Base-by-base conservation (phyloP, 2,113 vertebrate genomes). In the Cariama cristata region DNA sequence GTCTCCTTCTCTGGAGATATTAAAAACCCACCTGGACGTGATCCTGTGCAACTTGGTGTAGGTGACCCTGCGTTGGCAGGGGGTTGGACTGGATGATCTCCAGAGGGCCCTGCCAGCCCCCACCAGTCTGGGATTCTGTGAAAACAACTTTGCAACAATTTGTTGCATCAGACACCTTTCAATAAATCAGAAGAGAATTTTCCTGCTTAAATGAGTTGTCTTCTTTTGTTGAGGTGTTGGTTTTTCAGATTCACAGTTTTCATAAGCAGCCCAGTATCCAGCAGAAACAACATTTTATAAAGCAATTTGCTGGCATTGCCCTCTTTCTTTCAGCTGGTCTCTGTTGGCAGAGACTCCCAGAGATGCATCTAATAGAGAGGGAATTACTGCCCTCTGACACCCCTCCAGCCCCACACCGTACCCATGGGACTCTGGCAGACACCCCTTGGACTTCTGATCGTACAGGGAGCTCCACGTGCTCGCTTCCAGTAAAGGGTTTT, bases 361-460 rank as follows among this genome's bases (percentile, higher is more conserved):
- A 63, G 27, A 35, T 8, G 14, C 16, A 42, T 17, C 21, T n/a
- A 22, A 9, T 0, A 4, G 32, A 82, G 38, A 64, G 33, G 12
- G 40, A 76, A 66, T 35, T 79, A 11, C 13, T 38, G 26, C 44
- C 18, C 11, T 40, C 58, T 28, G 44, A 23, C 3, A 1, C 3
- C 14, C 81, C 19, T 82, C 20, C 55, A 58, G 22, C 19, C 60
- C 11, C 0, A 2, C 11, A 13, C 23, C 1, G 1, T 26, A 14
- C 12, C 18, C 2, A 1, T 12, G 30, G 49, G 20, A 14, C 58
- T 49, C 28, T 62, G 67, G 38, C 4, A 17, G 49, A 49, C 30
- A 56, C 4, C 59, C 12, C 16, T 30, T 53, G 73, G 40, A 30
- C 40, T 38, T 33, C 63, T 40, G 59, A 32, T 14, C 5, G 1